phyloP scores from a whole-genome alignment of 2,113 vertebrate genomes.

The Psilopsiagon aurifrons region DNA sequence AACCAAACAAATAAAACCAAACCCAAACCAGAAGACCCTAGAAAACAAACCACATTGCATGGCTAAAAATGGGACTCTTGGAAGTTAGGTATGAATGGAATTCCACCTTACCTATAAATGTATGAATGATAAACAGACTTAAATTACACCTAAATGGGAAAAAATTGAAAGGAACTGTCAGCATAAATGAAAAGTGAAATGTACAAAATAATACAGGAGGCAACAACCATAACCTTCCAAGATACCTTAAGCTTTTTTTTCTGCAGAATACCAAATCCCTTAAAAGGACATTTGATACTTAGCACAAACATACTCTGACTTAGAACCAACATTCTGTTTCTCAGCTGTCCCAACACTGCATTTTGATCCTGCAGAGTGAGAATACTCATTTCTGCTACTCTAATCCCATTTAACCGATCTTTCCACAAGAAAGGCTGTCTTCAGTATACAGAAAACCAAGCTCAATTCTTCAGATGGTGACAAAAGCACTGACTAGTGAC shows the following conservation, averaged over 20 bases:
- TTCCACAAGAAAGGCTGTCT: neutral
- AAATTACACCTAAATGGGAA: conserved; percentile 95
- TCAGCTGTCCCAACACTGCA: neutral
- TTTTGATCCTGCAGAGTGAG: neutral
- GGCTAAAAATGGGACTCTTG: conserved; percentile 57
- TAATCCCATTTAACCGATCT: neutral
- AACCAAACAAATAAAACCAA: neutral
- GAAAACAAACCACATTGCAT: conserved; percentile 39
- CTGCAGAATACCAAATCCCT: neutral
- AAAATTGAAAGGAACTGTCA: conserved; percentile 83
- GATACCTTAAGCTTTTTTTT: neutral
- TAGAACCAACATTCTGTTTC: neutral
- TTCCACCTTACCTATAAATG: conserved; percentile 98
- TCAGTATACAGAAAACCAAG: neutral
- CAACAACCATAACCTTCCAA: conserved; percentile 44
- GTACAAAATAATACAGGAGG: conserved; percentile 69
- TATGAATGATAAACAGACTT: conserved; percentile 91
- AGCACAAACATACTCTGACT: neutral
- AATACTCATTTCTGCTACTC: neutral
- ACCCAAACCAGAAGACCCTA: conserved; percentile 12
- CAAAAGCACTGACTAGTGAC: neutral
- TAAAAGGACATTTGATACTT: neutral
- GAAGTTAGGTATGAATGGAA: conserved; percentile 76
- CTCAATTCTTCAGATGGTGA: neutral
- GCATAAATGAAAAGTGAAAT: conserved; percentile 79